A percentile compares a stretch with the other conserved stretches of the same genome.
These are phyloP conservation scores for Oplegnathus fasciatus DNA, from an alignment of 2,113 vertebrate genomes.

Conservation along the genomic window DNA sequence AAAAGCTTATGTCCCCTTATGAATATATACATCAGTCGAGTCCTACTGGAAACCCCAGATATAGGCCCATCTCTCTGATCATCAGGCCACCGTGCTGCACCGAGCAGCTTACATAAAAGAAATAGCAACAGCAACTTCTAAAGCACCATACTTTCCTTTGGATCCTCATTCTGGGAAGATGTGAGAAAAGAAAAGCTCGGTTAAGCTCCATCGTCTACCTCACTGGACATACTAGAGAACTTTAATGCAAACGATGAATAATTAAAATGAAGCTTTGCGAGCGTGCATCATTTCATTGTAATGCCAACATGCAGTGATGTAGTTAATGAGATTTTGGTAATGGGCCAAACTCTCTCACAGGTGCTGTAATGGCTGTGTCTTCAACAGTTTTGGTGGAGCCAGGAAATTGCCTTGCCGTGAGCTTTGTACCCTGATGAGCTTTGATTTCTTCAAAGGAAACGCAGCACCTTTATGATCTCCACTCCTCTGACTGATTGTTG, in stretches of 20 bases:
- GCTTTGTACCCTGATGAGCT: constrained; percentile 34
- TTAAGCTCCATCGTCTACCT: constrained; percentile 25
- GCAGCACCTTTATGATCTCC: constrained; percentile 24
- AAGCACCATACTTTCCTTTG: not conserved
- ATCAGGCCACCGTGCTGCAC: not conserved
- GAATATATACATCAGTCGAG: not conserved
- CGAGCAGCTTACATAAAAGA: not conserved
- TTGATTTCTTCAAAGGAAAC: constrained; percentile 38
- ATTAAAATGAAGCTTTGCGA: constrained; percentile 40
- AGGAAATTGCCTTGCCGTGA: constrained; percentile 40
- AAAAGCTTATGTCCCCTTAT: not conserved
- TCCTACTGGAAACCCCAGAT: not conserved
- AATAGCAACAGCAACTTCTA: not conserved
- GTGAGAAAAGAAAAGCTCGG: constrained; percentile 4
- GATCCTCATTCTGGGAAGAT: not conserved
- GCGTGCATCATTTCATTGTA: constrained; percentile 17
- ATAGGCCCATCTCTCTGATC: not conserved
- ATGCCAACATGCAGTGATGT: constrained; percentile 35
- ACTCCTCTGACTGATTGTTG: not conserved
- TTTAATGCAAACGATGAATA: constrained; percentile 60
- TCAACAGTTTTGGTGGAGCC: constrained; percentile 29
- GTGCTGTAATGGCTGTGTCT: constrained; percentile 31
- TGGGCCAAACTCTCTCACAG: constrained; percentile 41
- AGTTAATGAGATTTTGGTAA: constrained; percentile 61
- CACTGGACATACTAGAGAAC: constrained; percentile 3